Evolutionary conservation across 2,888 invertebrate genomes (phyloP), one percentile per base, ranked within the genome.

Genomic region (Amiota communis): DNA sequence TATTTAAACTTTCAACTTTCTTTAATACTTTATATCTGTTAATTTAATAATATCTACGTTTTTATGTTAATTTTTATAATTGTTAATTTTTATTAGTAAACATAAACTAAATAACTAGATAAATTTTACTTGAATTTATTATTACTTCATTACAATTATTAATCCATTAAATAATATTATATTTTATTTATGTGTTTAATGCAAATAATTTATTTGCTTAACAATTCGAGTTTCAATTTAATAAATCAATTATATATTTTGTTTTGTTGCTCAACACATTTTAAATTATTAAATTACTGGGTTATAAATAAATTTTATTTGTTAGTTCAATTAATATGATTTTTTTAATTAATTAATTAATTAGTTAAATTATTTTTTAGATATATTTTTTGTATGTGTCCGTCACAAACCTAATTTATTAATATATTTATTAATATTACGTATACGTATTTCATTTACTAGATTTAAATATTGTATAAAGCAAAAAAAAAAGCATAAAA

Each of bases 21-120:
- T 23, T 23, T 23, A 1, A 23, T 23, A 23, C 3, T 23, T 23
- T 23, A 3, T 1, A 23, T 23, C 3, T 2, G 3, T 23, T 23
- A 23, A 23, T 23, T 23, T n/a, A n/a, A n/a, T n/a, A 23, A 23
- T 23, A 2, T 23, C 23, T 23, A 3, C 2, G 36, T 2, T 36
- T 36, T 36, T 6, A 36, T 53, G 1, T 8, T 53, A n/a, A 59
- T 20, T 68, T 68, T 68, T 13, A 23, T 68, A 68, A 68, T 17
- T 68, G 53, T 68, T 68, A 23, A 68, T 68, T 68, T n/a, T 68
- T 68, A 68, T 68, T 68, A 53, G 53, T 53, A 49, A 68, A 68
- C 67, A 53, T 68, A 53, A 53, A 53, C 67, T 68, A 68, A 17
- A 53, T 13, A 53, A 53, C 67, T 53, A 65, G 20, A 65, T 48